Percentiles rank a stretch among this genome's conserved stretches.
These are phyloP conservation scores for Galago senegalensis DNA, from an alignment of 2,797 vertebrate species.

Conservation along the genomic window DNA sequence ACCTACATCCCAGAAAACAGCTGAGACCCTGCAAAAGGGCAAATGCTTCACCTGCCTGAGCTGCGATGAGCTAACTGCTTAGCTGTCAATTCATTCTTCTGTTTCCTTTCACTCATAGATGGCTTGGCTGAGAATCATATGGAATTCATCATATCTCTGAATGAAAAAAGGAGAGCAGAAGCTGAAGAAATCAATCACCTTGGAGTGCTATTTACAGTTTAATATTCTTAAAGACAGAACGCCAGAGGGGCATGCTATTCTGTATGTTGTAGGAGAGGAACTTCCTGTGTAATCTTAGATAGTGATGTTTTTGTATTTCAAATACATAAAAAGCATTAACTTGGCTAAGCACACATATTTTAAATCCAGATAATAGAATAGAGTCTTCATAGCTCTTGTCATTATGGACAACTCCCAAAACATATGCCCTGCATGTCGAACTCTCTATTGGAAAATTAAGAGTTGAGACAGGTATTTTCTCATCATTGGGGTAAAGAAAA, in stretches of 20 bases:
- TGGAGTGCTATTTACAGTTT: background rate
- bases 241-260: background rate
- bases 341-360: background rate
- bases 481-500: background rate
- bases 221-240: background rate
- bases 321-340: background rate
- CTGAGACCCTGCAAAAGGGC: background rate
- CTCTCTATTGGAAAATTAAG: background rate
- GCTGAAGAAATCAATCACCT: background rate
- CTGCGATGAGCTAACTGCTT: constrained; percentile 14
- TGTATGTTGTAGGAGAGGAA: background rate
- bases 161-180: background rate
- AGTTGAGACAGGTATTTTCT: background rate
- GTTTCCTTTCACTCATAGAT: background rate
- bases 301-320: background rate
- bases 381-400: background rate
- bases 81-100: background rate
- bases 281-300: background rate
- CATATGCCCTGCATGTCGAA: background rate
- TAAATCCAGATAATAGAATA: background rate
- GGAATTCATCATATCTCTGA: background rate
- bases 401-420: background rate
- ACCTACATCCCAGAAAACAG: background rate
- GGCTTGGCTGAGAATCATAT: background rate
- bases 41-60: background rate